A percentile compares a stretch with the other conserved stretches of the same genome.
Evolutionary conservation across 2,113 vertebrate genomes (phyloP).

Genomic region (Equus quagga): DNA sequence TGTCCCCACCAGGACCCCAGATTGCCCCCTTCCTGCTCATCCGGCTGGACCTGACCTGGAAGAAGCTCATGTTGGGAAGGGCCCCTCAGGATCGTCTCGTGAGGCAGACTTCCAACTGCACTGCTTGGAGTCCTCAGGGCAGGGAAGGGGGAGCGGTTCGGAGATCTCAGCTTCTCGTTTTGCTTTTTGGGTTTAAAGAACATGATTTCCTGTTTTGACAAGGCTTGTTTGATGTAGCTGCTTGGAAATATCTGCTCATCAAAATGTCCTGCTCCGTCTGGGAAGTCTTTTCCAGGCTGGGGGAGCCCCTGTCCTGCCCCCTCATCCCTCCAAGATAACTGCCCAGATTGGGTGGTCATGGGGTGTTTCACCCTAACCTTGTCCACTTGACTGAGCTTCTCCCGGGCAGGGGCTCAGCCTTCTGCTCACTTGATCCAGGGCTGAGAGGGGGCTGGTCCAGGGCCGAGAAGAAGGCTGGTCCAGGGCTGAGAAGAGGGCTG

Average conservation of each 20-base stretch:
- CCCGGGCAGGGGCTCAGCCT: neutral
- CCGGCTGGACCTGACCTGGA: neutral
- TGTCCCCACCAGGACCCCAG: neutral
- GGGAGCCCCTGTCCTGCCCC: neutral
- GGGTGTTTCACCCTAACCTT: neutral
- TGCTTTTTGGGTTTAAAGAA: neutral
- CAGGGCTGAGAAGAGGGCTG: neutral
- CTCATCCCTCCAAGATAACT: neutral
- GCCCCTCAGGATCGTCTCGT: neutral
- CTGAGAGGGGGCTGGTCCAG: neutral
- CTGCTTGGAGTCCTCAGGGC: neutral
- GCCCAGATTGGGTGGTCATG: neutral
- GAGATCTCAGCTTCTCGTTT: slow-evolving; percentile 35
- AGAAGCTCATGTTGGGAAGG: neutral
- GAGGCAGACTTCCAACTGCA: neutral
- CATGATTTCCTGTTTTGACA: neutral
- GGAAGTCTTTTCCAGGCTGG: neutral
- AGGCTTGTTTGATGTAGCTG: neutral
- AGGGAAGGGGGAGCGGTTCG: neutral
- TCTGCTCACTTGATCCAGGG: neutral
- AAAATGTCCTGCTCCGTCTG: neutral
- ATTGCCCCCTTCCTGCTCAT: neutral
- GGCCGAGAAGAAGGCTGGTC: neutral
- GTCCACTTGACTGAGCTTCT: neutral
- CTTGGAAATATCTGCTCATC: neutral